A percentile compares a stretch with the other conserved stretches of the same genome.
Conservation (phyloP, 2,888 invertebrate species). For the Melieria picta region DNA sequence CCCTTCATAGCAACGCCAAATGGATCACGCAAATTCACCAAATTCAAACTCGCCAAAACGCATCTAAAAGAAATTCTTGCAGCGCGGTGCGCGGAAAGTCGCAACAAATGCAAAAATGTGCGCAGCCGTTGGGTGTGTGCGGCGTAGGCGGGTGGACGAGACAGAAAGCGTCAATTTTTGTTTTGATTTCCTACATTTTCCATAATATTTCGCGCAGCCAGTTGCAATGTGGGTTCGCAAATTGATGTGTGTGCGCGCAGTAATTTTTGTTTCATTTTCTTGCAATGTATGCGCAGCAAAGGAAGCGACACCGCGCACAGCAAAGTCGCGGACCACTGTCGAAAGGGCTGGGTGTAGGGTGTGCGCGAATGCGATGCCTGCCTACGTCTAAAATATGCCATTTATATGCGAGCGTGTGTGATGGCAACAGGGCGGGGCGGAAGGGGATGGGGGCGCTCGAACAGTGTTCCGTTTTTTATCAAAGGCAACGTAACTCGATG, state of each 20-base stretch:
- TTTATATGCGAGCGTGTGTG: constrained; percentile 9
- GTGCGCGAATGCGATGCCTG: constrained; percentile 4
- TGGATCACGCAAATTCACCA: neutral
- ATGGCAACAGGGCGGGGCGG: neutral
- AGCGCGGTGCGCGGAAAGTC: too few species aligned
- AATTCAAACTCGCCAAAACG: constrained; percentile 28
- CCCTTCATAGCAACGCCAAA: too few species aligned
- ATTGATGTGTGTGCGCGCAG: neutral
- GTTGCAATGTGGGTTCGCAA: too few species aligned
- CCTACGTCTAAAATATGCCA: constrained; percentile 35
- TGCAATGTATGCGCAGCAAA: constrained; percentile 8
- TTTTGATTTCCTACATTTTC: constrained; percentile 33
- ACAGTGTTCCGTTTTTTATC: constrained; percentile 37
- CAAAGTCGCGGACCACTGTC: neutral
- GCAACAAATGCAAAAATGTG: too few species aligned
- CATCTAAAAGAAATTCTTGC: constrained; percentile 28
- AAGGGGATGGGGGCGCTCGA: neutral
- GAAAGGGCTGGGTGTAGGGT: neutral
- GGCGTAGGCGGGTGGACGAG: neutral
- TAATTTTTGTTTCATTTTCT: constrained; percentile 31
- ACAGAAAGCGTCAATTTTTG: constrained; percentile 24
- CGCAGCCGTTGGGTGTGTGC: too few species aligned
- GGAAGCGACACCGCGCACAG: neutral
- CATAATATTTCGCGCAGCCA: constrained; percentile 29
- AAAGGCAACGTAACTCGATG: constrained; percentile 42